Conservation (phyloP, 2,888 invertebrate species). For the Griposia aprilina region DNA sequence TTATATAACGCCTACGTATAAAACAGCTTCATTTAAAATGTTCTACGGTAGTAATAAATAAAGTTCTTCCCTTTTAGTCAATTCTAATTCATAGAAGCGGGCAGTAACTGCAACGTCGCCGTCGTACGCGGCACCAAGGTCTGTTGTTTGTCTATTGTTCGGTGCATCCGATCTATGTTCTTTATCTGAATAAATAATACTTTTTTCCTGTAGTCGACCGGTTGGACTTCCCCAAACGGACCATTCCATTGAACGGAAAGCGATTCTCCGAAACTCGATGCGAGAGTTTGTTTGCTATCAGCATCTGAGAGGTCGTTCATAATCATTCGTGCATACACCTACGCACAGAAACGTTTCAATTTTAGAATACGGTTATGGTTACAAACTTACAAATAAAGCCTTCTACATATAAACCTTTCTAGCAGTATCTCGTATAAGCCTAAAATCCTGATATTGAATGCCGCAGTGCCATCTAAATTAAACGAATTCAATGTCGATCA, state of each 20-base stretch:
- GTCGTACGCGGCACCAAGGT: constrained; percentile 54
- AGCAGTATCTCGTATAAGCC: constrained; percentile 4
- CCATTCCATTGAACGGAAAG: constrained; percentile 80
- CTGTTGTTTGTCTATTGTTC: constrained; percentile 58
- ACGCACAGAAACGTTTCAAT: constrained; percentile 34
- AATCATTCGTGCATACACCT: constrained; percentile 50
- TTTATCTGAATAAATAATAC: constrained; percentile 65
- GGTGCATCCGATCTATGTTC: constrained; percentile 48
- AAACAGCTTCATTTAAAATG: constrained; percentile 42
- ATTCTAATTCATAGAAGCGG: constrained; percentile 64
- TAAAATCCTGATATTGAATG: neutral
- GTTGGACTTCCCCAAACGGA: constrained; percentile 75
- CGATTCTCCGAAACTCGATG: constrained; percentile 82
- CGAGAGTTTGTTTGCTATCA: constrained; percentile 79
- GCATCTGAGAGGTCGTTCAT: constrained; percentile 74
- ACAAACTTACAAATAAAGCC: neutral
- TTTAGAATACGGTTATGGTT: constrained; percentile 2
- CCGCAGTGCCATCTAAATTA: neutral
- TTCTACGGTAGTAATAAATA: constrained; percentile 44
- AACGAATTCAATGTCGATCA: neutral
- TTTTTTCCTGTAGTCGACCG: constrained; percentile 78
- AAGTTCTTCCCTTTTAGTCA: constrained; percentile 51
- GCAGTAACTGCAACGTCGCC: constrained; percentile 44
- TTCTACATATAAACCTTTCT: neutral
- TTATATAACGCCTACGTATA: constrained; percentile 55